Conservation (phyloP, 2,113 vertebrate genomes). For the Phaethon lepturus region DNA sequence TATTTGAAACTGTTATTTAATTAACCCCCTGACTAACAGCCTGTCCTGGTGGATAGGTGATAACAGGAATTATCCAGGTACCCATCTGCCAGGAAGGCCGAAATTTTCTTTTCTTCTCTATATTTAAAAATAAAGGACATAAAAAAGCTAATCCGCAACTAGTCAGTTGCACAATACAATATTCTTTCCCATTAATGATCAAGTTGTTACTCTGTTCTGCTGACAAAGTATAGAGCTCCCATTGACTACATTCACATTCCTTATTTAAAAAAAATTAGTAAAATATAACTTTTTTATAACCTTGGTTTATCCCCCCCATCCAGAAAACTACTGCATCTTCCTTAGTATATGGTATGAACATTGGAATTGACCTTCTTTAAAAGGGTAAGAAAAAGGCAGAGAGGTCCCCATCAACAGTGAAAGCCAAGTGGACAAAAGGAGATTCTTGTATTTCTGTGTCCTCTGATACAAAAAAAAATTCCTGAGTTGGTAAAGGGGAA, state of each 20-base stretch:
- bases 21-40: background rate
- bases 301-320: background rate
- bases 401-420: background rate
- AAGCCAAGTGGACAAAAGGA: background rate
- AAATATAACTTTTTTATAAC: background rate
- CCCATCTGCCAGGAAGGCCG: background rate
- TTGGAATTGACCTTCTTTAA: background rate
- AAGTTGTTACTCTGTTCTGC: background rate
- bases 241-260: background rate
- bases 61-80: background rate
- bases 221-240: background rate
- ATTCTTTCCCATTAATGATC: slow-evolving; percentile 14
- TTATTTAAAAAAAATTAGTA: background rate
- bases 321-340: background rate
- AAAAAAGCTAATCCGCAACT: background rate
- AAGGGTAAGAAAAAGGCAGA: background rate
- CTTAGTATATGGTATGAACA: background rate
- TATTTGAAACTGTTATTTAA: background rate
- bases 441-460: background rate
- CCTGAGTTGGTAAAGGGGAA: background rate
- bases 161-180: background rate
- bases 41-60: background rate
- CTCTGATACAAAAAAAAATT: background rate
- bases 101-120: background rate
- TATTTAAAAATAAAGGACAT: background rate